These are phyloP conservation scores for Sternotherus odoratus DNA, from an alignment of 2,797 vertebrate genomes.

Conservation along the genomic window DNA sequence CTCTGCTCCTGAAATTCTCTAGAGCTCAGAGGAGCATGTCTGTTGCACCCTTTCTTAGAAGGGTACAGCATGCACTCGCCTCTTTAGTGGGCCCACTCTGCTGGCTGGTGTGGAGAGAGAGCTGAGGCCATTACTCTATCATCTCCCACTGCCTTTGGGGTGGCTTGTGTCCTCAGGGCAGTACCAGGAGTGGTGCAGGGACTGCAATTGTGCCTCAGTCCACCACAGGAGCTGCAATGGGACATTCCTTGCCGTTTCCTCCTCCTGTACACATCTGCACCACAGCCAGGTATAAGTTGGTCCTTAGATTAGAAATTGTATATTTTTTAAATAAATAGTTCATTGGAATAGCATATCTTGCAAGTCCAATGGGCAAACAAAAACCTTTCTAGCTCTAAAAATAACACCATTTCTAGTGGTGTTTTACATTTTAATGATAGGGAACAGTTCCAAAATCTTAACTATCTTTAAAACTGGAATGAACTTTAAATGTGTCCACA, in stretches of 20 bases:
- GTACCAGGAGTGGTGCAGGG: background rate
- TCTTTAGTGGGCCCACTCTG: background rate
- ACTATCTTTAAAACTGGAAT: background rate
- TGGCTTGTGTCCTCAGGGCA: background rate
- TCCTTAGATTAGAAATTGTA: background rate
- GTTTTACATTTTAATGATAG: background rate
- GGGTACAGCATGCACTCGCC: background rate
- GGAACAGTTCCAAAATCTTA: background rate
- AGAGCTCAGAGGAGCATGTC: conserved; percentile 17
- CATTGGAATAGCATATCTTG: background rate
- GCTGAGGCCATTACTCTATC: background rate
- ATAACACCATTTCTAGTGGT: background rate
- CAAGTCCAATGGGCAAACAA: background rate
- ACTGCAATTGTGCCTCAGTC: rapidly evolving
- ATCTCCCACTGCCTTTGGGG: background rate
- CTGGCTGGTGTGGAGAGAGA: background rate
- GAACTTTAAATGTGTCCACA: background rate
- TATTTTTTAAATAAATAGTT: rapidly evolving
- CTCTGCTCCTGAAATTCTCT: background rate
- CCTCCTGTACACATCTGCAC: background rate
- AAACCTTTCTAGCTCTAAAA: background rate
- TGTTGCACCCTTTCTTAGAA: conserved; percentile 21
- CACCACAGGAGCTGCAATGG: background rate
- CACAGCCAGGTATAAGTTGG: background rate
- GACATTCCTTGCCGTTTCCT: background rate